These are phyloP conservation scores for Varanus salvator DNA, from an alignment of 2,113 vertebrate genomes.

Conservation along the genomic window DNA sequence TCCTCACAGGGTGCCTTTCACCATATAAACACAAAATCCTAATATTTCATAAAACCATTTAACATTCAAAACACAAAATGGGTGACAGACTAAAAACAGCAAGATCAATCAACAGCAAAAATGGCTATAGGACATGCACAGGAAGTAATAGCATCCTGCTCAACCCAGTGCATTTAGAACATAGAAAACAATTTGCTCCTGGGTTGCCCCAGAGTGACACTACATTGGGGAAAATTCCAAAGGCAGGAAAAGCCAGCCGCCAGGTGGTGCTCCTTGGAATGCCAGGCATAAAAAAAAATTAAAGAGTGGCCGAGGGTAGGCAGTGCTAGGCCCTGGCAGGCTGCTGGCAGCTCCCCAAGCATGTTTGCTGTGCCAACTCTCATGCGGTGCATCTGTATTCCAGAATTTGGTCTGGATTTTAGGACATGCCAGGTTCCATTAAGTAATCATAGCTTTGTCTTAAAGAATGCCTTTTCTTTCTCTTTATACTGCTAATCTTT, in stretches of 20 bases:
- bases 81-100: neutral
- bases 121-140: neutral
- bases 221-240: neutral
- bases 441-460: conserved; percentile 78
- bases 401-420: conserved; percentile 77
- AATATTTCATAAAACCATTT: neutral
- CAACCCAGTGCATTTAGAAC: neutral
- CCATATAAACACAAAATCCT: neutral
- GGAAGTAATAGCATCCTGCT: neutral
- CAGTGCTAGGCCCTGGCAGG: too few relatives aligned
- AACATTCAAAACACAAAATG: neutral
- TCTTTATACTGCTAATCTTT: conserved; percentile 81
- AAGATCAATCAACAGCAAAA: neutral
- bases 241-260: neutral
- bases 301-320: neutral
- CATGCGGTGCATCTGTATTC: neutral
- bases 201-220: neutral
- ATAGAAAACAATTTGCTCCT: neutral
- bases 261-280: neutral
- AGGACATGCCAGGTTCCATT: conserved; percentile 77
- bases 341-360: neutral
- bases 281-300: neutral
- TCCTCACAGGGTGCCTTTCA: neutral
- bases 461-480: conserved; percentile 66
- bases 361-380: neutral